Conservation (phyloP, 2,113 vertebrate species). For the Dasyurus viverrinus region DNA sequence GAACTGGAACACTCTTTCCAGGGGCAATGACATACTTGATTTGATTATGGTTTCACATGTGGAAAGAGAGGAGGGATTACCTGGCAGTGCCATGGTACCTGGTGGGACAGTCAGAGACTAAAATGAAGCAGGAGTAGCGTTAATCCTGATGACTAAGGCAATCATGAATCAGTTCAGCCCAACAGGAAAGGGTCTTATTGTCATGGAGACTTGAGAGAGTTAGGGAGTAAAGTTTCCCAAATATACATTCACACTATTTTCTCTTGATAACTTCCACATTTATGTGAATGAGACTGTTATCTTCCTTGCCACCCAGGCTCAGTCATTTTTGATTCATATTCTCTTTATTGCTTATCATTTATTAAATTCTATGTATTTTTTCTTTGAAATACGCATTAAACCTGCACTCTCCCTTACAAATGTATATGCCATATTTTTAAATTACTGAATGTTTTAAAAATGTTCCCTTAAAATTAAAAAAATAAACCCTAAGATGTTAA, state of each 20-base stretch:
- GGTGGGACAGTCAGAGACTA: not conserved
- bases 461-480: not conserved
- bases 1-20: not conserved
- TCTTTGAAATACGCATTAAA: not conserved
- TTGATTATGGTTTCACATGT: not conserved
- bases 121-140: not conserved
- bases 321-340: not conserved
- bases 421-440: not conserved
- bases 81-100: not conserved
- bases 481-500: not conserved
- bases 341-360: not conserved
- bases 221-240: not conserved
- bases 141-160: not conserved
- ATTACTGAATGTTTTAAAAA: not conserved
- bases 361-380: not conserved
- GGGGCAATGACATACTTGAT: not conserved
- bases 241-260: not conserved
- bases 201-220: not conserved
- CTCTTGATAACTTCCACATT: not conserved
- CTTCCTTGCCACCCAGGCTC: not conserved
- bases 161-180: not conserved
- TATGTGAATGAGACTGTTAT: not conserved
- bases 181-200: not conserved
- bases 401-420: not conserved
- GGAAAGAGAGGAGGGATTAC: not conserved